Evolutionary conservation across 1,140 invertebrate genomes (phyloP).

Genomic region (Whitmania pigra): DNA sequence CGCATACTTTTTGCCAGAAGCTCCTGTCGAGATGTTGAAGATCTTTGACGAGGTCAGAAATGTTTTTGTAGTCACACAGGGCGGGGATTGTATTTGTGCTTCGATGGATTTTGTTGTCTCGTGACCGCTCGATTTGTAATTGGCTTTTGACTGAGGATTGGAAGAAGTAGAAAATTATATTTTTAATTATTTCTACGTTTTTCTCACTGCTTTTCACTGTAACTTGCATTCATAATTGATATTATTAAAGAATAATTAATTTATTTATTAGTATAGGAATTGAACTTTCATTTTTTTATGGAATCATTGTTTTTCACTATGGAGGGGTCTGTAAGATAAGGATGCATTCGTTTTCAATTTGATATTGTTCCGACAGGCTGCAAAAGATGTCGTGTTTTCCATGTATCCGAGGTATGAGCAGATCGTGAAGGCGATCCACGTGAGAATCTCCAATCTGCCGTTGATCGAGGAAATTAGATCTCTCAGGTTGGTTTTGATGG

Average conservation of each 20-base stretch:
- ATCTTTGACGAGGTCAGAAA: constrained; percentile 75
- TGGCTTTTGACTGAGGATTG: too few species aligned
- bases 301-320: too few species aligned
- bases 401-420: constrained; percentile 93
- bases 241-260: too few species aligned
- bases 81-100: background rate
- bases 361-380: constrained; percentile 40
- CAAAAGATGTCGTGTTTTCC: constrained; percentile 79
- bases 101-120: too few species aligned
- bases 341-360: constrained; percentile 6
- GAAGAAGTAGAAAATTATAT: too few species aligned
- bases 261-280: too few species aligned
- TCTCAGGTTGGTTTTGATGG: constrained; percentile 53
- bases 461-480: constrained; percentile 88
- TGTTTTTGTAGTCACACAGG: background rate
- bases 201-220: too few species aligned
- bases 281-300: too few species aligned
- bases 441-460: constrained; percentile 84
- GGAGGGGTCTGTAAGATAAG: too few species aligned
- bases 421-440: constrained; percentile 73
- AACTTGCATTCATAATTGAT: too few species aligned
- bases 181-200: too few species aligned
- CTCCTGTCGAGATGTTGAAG: constrained; percentile 83
- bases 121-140: too few species aligned
- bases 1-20: constrained; percentile 92